Conservation (phyloP, 2,888 invertebrate species). For the Minunthozetes semirufus region DNA sequence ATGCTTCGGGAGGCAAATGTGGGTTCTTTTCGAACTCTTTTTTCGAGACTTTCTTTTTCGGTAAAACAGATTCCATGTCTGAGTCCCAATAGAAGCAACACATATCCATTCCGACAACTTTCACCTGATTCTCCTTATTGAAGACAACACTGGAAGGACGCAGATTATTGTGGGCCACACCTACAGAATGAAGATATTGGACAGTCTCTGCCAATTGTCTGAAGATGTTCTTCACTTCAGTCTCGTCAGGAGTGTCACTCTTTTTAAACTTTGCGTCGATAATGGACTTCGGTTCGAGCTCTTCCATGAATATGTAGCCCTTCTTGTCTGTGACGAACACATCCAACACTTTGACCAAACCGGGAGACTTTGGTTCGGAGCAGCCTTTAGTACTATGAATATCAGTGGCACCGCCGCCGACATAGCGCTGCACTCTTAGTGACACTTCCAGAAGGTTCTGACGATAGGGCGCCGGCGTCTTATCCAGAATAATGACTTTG, state of each 20-base stretch:
- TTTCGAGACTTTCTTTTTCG: conserved; percentile 1
- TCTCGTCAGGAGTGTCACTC: not conserved
- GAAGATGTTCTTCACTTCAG: not conserved
- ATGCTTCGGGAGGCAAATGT: conserved; percentile 12
- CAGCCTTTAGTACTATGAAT: not conserved
- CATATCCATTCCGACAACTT: not conserved
- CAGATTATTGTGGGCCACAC: not conserved
- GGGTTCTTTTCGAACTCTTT: not conserved
- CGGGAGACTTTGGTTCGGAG: not conserved
- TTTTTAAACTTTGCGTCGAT: not conserved
- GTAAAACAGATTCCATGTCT: not conserved
- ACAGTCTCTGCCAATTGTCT: not conserved
- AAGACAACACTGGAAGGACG: not conserved
- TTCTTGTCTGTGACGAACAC: conserved; percentile 6
- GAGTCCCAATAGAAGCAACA: conserved; percentile 13
- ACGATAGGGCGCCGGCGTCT: not conserved
- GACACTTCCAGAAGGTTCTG: not conserved
- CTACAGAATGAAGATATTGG: not conserved
- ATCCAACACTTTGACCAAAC: not conserved
- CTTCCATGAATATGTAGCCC: not conserved
- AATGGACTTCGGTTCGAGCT: not conserved
- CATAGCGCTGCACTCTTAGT: not conserved
- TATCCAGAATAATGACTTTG: conserved; percentile 2
- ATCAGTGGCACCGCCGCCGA: not conserved
- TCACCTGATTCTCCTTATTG: not conserved